Base-by-base conservation (phyloP, 2,888 invertebrate species). In the Idaea biselata region DNA sequence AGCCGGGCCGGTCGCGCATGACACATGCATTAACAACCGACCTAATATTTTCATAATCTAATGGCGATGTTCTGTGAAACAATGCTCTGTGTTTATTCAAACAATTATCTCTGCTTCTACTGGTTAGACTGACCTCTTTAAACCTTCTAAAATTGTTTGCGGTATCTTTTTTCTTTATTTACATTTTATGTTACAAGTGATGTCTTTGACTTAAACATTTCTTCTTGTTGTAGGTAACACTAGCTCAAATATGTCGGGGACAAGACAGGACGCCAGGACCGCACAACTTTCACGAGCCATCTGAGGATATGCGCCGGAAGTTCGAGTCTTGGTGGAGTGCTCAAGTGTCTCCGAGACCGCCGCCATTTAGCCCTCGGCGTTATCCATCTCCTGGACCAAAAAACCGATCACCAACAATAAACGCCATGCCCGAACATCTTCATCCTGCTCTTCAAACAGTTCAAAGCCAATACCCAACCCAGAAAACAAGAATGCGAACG, bases 401-500 rank as follows among this genome's bases (percentile, higher is more conserved):
- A 85, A 94, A 89, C 65, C 89, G 93, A 56, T 91, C 91, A 57
- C 93, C 86, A 64, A 93, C 86, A 31, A 76, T 87, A 59, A 93
- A 80, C 67, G 78, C 86, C 17, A 92, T 89, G 73, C 93, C 90
- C 66, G 95, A 93, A 75, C 93, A 93, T 72, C 89, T 94, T 31
- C 96, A 96, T 80, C 96, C 96, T 6, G 96, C 96, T 6, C 89
- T 97, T 75, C 96, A 96, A 87, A 95, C 95, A 6, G 95, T 96
- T 68, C 96, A 96, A 81, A 95, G 91, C 74, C 96, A 96, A 84
- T 95, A 95, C 73, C 95, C 95, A 6, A 96, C 96, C 31, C 97
- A 97, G 83, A 98, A 98, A 89, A 97, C 97, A 4, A 94, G 99
- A 77, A 98, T 99, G 97, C 94, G 99, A 72, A 99, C 99, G 17